Evolutionary conservation across 2,113 vertebrate species (phyloP).

Genomic region (Argyrosomus japonicus): DNA sequence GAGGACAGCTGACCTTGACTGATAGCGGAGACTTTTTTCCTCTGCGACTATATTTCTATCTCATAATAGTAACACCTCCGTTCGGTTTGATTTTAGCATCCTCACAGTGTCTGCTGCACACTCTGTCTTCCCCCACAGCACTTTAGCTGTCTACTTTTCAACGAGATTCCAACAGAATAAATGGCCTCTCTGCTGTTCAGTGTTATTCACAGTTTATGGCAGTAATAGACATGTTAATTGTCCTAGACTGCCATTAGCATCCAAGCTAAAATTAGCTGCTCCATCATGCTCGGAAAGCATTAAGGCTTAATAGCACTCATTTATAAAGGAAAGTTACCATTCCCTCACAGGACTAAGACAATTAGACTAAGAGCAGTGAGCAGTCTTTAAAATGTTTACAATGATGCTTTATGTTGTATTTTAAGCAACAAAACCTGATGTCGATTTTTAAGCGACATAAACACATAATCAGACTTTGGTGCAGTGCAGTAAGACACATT

Average conservation of each 20-base stretch:
- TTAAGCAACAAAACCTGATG: background rate
- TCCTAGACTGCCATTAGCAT: conserved; percentile 70
- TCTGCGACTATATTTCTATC: conserved; percentile 24
- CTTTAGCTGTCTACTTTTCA: conserved; percentile 40
- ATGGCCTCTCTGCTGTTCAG: conserved; percentile 53
- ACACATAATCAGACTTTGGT: background rate
- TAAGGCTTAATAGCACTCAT: conserved; percentile 72
- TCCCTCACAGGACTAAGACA: conserved; percentile 53
- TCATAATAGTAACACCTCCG: conserved; percentile 11
- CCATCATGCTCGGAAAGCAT: conserved; percentile 76
- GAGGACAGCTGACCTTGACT: conserved; percentile 55
- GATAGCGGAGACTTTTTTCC: conserved; percentile 22
- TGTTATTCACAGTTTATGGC: conserved; percentile 77
- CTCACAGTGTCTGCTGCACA: background rate
- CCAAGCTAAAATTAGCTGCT: conserved; percentile 78
- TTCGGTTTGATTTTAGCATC: conserved; percentile 34
- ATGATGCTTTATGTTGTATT: conserved; percentile 18
- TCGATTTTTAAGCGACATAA: background rate
- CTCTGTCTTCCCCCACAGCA: conserved; percentile 14
- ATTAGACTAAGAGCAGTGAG: conserved; percentile 44
- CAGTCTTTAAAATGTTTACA: conserved; percentile 49
- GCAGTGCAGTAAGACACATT: background rate
- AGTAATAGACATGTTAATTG: conserved; percentile 78
- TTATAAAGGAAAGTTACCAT: conserved; percentile 69
- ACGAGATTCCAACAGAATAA: conserved; percentile 51